These are phyloP conservation scores for Apomyelois bistriatella DNA, from an alignment of 2,888 invertebrate genomes.

Conservation along the genomic window DNA sequence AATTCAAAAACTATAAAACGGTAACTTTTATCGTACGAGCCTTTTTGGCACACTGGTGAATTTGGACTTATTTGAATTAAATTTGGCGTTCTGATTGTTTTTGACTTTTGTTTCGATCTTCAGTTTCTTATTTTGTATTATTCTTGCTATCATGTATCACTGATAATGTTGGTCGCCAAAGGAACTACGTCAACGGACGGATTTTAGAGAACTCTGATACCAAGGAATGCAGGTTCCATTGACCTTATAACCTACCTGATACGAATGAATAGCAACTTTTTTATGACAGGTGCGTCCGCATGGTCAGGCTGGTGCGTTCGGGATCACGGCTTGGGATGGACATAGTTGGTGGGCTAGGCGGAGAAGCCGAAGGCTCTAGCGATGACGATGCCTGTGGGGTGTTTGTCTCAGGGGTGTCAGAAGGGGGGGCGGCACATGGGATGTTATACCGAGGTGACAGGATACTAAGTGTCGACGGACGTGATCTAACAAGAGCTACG, in stretches of 20 bases:
- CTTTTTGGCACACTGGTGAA: constrained; percentile 29
- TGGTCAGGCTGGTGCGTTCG: constrained; percentile 69
- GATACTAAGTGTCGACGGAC: constrained; percentile 87
- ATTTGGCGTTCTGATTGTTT: not conserved
- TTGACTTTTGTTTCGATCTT: not conserved
- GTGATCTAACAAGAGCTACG: constrained; percentile 85
- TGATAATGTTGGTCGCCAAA: too few species aligned
- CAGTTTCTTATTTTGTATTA: too few species aligned
- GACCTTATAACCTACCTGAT: too few species aligned
- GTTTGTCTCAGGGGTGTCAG: constrained; percentile 70
- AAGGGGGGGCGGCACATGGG: constrained; percentile 67
- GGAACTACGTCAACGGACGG: too few species aligned
- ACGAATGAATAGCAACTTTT: too few species aligned
- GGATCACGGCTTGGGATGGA: constrained; percentile 76
- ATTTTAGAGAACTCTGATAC: too few species aligned
- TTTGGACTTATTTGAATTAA: constrained; percentile 1
- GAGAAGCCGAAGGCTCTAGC: constrained; percentile 49
- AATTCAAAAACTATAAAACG: constrained; percentile 35
- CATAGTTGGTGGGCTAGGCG: constrained; percentile 72
- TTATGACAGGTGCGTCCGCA: constrained; percentile 60
- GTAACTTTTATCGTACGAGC: constrained; percentile 23
- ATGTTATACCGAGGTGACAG: constrained; percentile 84
- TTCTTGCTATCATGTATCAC: not conserved
- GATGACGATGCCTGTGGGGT: constrained; percentile 72
- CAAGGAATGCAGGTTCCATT: too few species aligned